phyloP scores from a whole-genome alignment of 2,888 invertebrate species.

The Drosophila glabriapex region DNA sequence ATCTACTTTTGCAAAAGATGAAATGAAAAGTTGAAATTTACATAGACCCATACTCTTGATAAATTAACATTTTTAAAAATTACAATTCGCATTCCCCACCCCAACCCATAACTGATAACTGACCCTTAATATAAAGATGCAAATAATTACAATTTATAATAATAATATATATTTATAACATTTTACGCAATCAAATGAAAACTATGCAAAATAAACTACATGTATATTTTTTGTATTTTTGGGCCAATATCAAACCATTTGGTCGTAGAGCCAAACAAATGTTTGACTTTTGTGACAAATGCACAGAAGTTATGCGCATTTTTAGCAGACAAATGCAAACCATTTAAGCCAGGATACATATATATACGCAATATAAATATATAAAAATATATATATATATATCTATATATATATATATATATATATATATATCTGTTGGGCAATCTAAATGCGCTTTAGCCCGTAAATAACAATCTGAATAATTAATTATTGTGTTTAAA shows the following conservation, averaged over 20 bases:
- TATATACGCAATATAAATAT: background rate
- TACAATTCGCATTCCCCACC: background rate
- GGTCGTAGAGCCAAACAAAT: background rate
- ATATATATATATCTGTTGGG: background rate
- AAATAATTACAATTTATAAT: conserved; percentile 31
- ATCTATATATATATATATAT: background rate
- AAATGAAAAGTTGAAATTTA: background rate
- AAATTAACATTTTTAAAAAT: background rate
- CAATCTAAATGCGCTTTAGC: background rate
- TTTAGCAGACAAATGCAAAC: conserved; percentile 24
- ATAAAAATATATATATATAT: background rate
- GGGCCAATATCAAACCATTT: background rate
- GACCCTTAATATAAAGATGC: background rate
- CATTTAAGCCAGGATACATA: conserved; percentile 5
- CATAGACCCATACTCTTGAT: background rate
- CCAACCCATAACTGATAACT: background rate
- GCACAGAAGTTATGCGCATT: conserved; percentile 53
- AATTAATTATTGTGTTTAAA: background rate
- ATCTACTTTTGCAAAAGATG: conserved; percentile 21
- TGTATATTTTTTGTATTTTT: background rate
- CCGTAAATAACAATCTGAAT: background rate
- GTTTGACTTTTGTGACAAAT: conserved; percentile 30
- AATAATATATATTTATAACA: too few species aligned
- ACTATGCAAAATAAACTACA: conserved; percentile 29
- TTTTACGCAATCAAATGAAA: conserved; percentile 29